These are phyloP conservation scores for Anneissia japonica DNA, from an alignment of 35 echinoderm and acorn worm genomes.

Conservation along the genomic window DNA sequence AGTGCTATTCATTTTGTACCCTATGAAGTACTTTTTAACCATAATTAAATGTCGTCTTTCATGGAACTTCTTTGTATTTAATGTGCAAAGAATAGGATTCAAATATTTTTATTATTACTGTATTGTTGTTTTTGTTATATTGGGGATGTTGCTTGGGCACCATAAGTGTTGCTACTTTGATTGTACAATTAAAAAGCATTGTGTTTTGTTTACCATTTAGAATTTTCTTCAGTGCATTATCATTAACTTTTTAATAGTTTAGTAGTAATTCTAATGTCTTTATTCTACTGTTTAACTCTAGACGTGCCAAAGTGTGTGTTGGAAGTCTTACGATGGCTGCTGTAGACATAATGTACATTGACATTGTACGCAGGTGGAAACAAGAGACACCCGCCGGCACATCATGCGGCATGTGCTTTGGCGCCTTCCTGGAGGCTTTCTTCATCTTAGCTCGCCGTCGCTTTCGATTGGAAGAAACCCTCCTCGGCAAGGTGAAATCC, in stretches of 20 bases:
- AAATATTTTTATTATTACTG: no score
- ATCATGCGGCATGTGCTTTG: conserved; percentile 59
- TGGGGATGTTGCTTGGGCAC: no score
- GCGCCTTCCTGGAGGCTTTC: conserved; percentile 70
- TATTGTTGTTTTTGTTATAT: no score
- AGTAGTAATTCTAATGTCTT: neutral
- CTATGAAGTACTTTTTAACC: no score
- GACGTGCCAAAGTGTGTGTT: conserved; percentile 57
- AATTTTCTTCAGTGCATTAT: neutral
- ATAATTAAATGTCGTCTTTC: no score
- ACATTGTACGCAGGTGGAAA: conserved; percentile 68
- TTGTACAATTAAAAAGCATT: no score
- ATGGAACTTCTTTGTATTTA: no score
- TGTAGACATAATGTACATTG: conserved; percentile 78
- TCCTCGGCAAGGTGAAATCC: conserved; percentile 30
- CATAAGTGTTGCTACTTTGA: no score
- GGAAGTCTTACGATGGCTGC: conserved; percentile 50
- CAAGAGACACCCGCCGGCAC: conserved; percentile 31
- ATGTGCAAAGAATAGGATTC: no score
- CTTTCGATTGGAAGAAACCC: conserved; percentile 35
- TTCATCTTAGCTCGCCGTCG: conserved; percentile 51
- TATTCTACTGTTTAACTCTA: conserved; percentile 13
- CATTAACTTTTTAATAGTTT: neutral
- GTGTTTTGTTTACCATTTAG: no score
- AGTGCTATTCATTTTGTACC: neutral